Evolutionary conservation across 2,888 invertebrate genomes (phyloP).

Genomic region (Psylliodes chrysocephalus): DNA sequence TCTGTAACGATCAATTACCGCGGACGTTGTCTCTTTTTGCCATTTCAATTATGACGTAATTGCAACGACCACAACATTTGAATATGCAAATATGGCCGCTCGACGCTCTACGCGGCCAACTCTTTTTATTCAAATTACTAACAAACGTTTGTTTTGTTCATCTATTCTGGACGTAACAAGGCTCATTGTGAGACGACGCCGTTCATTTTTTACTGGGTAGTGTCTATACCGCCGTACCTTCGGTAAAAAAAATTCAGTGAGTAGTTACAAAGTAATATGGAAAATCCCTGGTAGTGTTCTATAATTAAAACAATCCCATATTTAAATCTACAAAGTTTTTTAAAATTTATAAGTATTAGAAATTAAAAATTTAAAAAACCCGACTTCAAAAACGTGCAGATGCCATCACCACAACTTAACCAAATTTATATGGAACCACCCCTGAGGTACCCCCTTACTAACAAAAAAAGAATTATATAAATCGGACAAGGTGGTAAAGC

Average conservation of each 20-base stretch:
- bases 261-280: too few relatives aligned
- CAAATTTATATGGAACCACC: too few relatives aligned
- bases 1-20: slow-evolving; percentile 55
- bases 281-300: too few relatives aligned
- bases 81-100: slow-evolving; percentile 60
- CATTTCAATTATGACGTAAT: slow-evolving; percentile 63
- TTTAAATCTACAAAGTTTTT: too few relatives aligned
- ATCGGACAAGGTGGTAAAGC: too few relatives aligned
- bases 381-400: too few relatives aligned
- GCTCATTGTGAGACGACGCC: slow-evolving; percentile 46
- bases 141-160: slow-evolving; percentile 58
- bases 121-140: slow-evolving; percentile 58
- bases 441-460: too few relatives aligned
- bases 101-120: slow-evolving; percentile 46
- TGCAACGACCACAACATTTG: slow-evolving; percentile 62
- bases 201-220: slow-evolving; percentile 6
- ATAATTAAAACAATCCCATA: too few relatives aligned
- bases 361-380: too few relatives aligned
- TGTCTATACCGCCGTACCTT: slow-evolving; percentile 18
- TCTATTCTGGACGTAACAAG: slow-evolving; percentile 50
- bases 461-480: too few relatives aligned
- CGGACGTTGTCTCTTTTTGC: slow-evolving; percentile 57
- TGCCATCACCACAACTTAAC: too few relatives aligned
- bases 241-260: slow-evolving; percentile 12
- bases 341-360: too few relatives aligned